A percentile compares a stretch with the other conserved stretches of the same genome.
Conservation (phyloP, 2,888 invertebrate species). For the Ichneumoninae sp. region DNA sequence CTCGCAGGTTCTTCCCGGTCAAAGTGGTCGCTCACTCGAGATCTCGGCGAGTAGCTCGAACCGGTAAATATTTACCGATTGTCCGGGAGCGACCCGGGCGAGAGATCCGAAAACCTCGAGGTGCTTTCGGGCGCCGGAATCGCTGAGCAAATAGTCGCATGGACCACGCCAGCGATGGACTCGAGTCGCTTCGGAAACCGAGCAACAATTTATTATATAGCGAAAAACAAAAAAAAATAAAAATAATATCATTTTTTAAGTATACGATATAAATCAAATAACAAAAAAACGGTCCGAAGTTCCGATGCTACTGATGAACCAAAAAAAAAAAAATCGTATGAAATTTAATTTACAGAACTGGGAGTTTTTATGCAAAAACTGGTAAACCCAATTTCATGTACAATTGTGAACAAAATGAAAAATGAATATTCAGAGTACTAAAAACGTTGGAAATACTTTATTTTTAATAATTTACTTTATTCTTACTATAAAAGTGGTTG, state of each 20-base stretch:
- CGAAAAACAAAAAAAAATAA: neutral
- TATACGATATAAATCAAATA: too few species aligned
- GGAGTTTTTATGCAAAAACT: too few species aligned
- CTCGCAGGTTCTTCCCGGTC: conserved; percentile 31
- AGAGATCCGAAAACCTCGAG: neutral
- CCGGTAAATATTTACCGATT: conserved; percentile 48
- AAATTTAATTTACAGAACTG: too few species aligned
- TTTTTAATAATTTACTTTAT: too few species aligned
- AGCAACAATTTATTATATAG: neutral
- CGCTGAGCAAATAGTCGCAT: conserved; percentile 31
- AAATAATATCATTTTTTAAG: neutral
- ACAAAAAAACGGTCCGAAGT: too few species aligned
- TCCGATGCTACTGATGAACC: too few species aligned
- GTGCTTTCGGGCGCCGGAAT: conserved; percentile 24
- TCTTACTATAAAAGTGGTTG: too few species aligned
- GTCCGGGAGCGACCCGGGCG: conserved; percentile 21
- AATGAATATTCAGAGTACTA: too few species aligned
- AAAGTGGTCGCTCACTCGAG: conserved; percentile 10
- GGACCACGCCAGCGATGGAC: conserved; percentile 23
- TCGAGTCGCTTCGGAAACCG: conserved; percentile 19
- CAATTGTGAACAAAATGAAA: too few species aligned
- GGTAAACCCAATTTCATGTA: too few species aligned
- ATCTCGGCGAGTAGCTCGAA: neutral
- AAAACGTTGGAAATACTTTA: too few species aligned
- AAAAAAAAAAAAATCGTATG: too few species aligned